Evolutionary conservation across 2,797 vertebrate genomes (phyloP).

Genomic region (Setipinna tenuifilis): DNA sequence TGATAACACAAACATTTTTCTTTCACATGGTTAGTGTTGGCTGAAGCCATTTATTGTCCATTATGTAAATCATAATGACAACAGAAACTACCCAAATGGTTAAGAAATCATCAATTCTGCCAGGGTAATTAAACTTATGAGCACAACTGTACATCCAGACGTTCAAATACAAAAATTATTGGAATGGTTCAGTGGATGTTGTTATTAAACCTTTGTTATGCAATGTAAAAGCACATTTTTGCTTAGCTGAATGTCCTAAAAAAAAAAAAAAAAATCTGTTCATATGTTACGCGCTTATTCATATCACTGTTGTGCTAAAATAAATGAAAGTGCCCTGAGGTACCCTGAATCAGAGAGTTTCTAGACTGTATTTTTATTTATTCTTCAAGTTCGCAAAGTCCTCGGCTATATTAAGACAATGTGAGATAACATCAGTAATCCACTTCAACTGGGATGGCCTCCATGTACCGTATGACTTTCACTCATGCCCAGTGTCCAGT

Average conservation of each 20-base stretch:
- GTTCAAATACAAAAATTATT: too few species aligned
- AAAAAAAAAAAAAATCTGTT: neutral
- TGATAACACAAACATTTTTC: too few species aligned
- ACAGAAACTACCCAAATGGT: too few species aligned
- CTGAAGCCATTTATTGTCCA: too few species aligned
- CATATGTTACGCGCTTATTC: neutral
- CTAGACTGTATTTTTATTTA: conserved; percentile 40
- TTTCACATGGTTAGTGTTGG: too few species aligned
- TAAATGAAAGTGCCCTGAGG: conserved; percentile 38
- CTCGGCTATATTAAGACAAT: conserved; percentile 54
- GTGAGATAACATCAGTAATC: conserved; percentile 57
- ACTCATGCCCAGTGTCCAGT: conserved; percentile 52
- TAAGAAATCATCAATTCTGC: too few species aligned
- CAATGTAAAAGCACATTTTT: neutral
- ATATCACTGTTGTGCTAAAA: neutral
- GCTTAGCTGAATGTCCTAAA: neutral
- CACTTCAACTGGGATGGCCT: conserved; percentile 38
- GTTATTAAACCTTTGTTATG: neutral
- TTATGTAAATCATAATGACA: too few species aligned
- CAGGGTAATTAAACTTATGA: too few species aligned
- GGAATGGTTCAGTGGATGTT: neutral
- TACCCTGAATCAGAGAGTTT: conserved; percentile 33
- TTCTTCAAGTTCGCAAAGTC: conserved; percentile 44
- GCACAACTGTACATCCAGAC: too few species aligned
- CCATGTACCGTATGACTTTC: conserved; percentile 53